These are phyloP conservation scores for Morbakka virulenta DNA, from an alignment of 30 jellyfish, hydroid and myxozoan species.

Conservation along the genomic window DNA sequence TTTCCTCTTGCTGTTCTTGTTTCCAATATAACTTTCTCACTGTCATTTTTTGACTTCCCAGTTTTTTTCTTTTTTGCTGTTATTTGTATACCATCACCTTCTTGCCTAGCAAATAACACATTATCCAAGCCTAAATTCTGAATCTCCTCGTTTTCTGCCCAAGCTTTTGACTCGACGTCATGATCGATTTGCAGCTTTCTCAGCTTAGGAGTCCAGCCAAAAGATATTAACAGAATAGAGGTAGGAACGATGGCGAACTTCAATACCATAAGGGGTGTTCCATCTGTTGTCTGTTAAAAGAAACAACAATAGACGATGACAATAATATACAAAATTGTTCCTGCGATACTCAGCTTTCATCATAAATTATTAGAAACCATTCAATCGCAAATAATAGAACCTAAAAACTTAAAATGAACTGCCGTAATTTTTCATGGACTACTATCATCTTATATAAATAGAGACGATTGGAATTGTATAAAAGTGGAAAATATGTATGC, in stretches of 20 bases:
- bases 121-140: no score
- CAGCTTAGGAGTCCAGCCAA: constrained; percentile 91
- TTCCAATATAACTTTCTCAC: constrained; percentile 67
- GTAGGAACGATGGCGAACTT: constrained; percentile 52
- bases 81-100: no score
- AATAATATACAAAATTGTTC: neutral
- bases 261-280: constrained; percentile 29
- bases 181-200: constrained; percentile 81
- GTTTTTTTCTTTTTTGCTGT: constrained; percentile 24
- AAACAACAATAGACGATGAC: neutral
- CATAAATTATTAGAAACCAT: no score
- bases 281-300: constrained; percentile 31
- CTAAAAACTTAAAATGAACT: no score
- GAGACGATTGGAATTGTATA: no score
- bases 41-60: constrained; percentile 48
- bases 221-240: constrained; percentile 44
- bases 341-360: no score
- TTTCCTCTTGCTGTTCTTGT: constrained; percentile 90
- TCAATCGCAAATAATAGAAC: no score
- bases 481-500: no score
- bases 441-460: no score
- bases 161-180: constrained; percentile 78
- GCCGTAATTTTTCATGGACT: no score
- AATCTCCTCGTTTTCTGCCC: no score
- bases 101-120: no score